Percentiles rank a stretch among this genome's conserved stretches.
These are phyloP conservation scores for Zaprionus kolodkinae DNA, from an alignment of 1,140 invertebrate species.

Conservation along the genomic window DNA sequence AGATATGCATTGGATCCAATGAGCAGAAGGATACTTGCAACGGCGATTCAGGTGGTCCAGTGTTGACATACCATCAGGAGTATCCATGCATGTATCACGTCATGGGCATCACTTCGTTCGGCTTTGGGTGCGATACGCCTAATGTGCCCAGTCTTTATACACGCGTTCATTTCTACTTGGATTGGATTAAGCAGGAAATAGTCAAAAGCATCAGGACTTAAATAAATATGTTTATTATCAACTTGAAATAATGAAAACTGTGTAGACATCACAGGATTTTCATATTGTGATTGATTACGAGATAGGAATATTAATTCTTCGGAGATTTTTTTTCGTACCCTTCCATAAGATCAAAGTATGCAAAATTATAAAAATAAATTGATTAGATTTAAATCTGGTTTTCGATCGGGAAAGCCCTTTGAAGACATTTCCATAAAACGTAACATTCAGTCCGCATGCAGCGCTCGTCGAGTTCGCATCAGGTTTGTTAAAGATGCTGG, in stretches of 20 bases:
- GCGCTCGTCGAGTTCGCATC: not conserved
- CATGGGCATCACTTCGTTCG: constrained; percentile 72
- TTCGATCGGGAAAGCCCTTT: not conserved
- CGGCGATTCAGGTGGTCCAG: constrained; percentile 78
- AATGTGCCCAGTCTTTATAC: constrained; percentile 71
- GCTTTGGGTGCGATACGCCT: constrained; percentile 58
- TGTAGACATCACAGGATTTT: constrained; percentile 10
- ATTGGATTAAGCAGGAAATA: constrained; percentile 71
- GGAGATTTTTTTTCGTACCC: not conserved
- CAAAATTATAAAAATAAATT: not conserved
- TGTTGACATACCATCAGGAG: constrained; percentile 60
- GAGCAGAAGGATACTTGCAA: constrained; percentile 84
- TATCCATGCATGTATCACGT: constrained; percentile 72
- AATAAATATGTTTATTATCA: not conserved
- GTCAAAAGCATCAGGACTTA: constrained; percentile 11
- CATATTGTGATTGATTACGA: not conserved
- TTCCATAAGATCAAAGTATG: not conserved
- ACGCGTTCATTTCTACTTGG: constrained; percentile 61
- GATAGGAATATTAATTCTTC: not conserved
- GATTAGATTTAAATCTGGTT: not conserved
- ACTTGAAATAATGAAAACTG: not conserved
- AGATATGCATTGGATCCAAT: constrained; percentile 89
- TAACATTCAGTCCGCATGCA: not conserved
- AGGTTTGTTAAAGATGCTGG: not conserved
- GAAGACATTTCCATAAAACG: not conserved